These are phyloP conservation scores for Melanerpes formicivorus DNA, from an alignment of 2,113 vertebrate species.

Conservation along the genomic window DNA sequence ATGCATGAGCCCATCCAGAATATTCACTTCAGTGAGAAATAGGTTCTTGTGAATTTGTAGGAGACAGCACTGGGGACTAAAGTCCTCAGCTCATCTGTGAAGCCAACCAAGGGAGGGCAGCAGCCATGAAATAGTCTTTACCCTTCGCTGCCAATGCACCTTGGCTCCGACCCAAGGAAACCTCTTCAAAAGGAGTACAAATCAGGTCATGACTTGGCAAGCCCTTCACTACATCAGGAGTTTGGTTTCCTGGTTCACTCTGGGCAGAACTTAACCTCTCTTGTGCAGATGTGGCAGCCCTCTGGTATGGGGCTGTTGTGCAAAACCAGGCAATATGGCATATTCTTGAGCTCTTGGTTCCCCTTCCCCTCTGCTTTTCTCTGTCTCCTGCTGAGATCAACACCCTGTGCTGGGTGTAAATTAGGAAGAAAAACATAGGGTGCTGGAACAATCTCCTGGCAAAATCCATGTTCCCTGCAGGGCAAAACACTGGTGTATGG, in stretches of 20 bases:
- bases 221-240: not conserved
- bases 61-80: not conserved
- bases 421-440: not conserved
- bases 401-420: not conserved
- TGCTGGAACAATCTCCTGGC: not conserved
- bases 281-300: not conserved
- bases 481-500: not conserved
- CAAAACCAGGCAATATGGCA: not conserved
- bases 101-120: not conserved
- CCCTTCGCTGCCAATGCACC: not conserved
- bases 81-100: not conserved
- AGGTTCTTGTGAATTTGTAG: not conserved
- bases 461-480: not conserved
- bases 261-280: not conserved
- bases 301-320: accelerated
- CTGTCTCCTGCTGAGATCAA: not conserved
- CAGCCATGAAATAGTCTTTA: not conserved
- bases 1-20: not conserved
- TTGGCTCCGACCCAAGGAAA: not conserved
- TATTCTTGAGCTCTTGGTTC: not conserved
- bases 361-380: not conserved
- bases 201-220: not conserved
- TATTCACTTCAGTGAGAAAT: not conserved
- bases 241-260: not conserved
- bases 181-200: not conserved